Conservation (phyloP, 2,113 vertebrate genomes). For the Silurus meridionalis region DNA sequence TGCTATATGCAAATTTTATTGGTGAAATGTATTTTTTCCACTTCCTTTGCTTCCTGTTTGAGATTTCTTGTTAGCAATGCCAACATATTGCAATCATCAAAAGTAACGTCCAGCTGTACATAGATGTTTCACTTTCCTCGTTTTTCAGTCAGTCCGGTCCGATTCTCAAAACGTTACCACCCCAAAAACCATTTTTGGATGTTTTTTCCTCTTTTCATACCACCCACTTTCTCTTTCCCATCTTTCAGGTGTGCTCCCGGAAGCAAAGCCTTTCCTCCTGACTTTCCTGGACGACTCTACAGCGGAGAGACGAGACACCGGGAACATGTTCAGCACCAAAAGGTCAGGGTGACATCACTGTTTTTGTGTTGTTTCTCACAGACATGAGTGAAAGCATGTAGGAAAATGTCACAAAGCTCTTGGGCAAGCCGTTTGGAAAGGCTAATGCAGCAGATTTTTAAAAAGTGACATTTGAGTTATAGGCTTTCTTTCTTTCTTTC, state of each 20-base stretch:
- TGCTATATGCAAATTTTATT: neutral
- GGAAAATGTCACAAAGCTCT: conserved; percentile 24
- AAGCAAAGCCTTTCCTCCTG: conserved; percentile 60
- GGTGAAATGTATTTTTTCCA: neutral
- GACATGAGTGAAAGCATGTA: neutral
- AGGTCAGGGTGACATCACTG: conserved; percentile 77
- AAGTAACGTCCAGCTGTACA: neutral
- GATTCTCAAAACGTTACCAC: neutral
- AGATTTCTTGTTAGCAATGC: neutral
- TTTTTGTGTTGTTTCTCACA: conserved; percentile 38
- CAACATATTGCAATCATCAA: neutral
- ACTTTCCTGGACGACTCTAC: conserved; percentile 56
- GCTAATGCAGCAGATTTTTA: conserved; percentile 5
- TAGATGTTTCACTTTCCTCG: neutral
- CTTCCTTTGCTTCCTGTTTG: neutral
- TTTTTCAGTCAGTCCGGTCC: neutral
- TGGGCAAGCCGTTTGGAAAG: neutral
- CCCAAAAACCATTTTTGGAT: neutral
- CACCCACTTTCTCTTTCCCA: conserved; percentile 47
- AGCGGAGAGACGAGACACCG: conserved; percentile 64
- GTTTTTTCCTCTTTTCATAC: neutral
- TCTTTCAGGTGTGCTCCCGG: conserved; percentile 57
- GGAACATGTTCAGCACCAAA: conserved; percentile 89
- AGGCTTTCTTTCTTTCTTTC: neutral
- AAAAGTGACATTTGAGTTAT: conserved; percentile 9